These are phyloP conservation scores for Melanchra persicariae DNA, from an alignment of 2,888 invertebrate species.

Conservation along the genomic window DNA sequence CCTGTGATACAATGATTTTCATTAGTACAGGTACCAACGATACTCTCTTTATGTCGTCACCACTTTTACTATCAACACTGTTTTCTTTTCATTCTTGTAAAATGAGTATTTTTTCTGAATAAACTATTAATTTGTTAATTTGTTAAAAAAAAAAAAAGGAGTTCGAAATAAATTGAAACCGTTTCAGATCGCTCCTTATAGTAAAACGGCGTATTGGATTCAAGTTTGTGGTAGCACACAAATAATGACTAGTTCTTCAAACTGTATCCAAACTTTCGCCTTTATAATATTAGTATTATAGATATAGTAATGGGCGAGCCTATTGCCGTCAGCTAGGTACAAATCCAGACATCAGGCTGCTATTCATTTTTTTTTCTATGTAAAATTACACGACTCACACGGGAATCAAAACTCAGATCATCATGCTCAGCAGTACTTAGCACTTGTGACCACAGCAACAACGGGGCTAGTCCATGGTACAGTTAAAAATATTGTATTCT, in stretches of 20 bases:
- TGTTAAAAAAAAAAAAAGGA: no score
- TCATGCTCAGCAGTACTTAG: no score
- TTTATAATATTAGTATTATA: background rate
- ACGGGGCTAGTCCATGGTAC: background rate
- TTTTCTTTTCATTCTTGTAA: no score
- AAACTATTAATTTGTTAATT: no score
- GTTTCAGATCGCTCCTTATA: conserved; percentile 24
- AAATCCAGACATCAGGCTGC: background rate
- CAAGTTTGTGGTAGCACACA: conserved; percentile 19
- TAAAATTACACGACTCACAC: no score
- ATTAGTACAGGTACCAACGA: no score
- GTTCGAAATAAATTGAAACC: conserved; percentile 35
- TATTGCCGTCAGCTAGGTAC: background rate
- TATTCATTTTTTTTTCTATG: no score
- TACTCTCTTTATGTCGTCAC: no score
- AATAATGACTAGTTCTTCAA: background rate
- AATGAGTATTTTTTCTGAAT: no score
- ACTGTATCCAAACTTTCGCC: background rate
- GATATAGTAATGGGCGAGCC: background rate
- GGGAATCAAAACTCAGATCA: no score
- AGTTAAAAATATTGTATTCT: background rate
- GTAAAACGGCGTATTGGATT: conserved; percentile 12
- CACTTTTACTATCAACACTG: no score
- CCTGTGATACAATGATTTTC: no score
- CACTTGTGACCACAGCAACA: background rate